Base-by-base conservation (phyloP, 2,888 invertebrate species). In the Cancer borealis region DNA sequence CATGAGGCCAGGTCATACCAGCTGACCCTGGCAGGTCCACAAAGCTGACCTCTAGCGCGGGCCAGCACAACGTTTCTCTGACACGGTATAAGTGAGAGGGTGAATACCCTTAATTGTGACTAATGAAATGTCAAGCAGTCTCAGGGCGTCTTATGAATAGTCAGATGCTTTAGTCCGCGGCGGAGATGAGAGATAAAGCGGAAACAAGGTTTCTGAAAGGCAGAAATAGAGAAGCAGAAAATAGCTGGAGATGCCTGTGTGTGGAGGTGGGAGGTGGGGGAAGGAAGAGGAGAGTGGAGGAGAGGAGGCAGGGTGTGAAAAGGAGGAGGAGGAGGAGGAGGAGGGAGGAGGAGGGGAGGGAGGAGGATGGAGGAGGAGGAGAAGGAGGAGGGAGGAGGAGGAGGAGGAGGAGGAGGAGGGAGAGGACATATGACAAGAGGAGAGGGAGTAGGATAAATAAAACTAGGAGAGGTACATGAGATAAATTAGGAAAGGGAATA, bases 81-180 rank as follows among this genome's bases (percentile, higher is more conserved):
- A 46, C 26, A 60, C 90, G 91, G 60, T 66, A 39, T 39, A 60
- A 91, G 39, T 46, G 66, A 66, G 54, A 39, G 39, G 91, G n/a
- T 60, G 91, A 91, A 91, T 91, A 91, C 91, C 91, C 91, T 90
- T 90, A 90, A 91, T 91, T 91, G 91, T 91, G 91, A 91, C 91
- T 91, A 91, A 91, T 91, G 91, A 91, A 66, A 91, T 66, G 91
- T 91, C 91, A 91, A 91, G 91, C 91, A 66, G 66, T 89, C 91
- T 39, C 60, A 21, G 21, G 21, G 21, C 91, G 39, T 47, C 91
- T 91, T 91, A 60, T 91, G 91, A 91, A 91, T 91, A 91, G 66
- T 60, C 91, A 91, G 47, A 91, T 60, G 91, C 91, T 66, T 91
- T 91, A 91, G 60, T 66, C 60, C 91, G 66, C 66, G 60, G 91